These are phyloP conservation scores for Falco berigora DNA, from an alignment of 2,797 vertebrate genomes.

Conservation along the genomic window DNA sequence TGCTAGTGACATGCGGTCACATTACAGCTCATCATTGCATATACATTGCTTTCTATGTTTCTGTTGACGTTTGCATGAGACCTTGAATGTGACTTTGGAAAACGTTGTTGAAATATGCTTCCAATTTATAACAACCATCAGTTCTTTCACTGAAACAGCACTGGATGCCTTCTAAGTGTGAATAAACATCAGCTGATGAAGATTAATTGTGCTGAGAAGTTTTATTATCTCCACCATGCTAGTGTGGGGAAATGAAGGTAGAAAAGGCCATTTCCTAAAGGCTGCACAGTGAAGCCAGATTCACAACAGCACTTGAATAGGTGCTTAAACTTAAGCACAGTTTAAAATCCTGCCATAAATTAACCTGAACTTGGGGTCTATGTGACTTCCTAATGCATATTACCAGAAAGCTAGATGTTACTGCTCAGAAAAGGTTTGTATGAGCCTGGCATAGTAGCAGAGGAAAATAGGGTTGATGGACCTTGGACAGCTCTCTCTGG, in stretches of 20 bases:
- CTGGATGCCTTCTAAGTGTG: not conserved
- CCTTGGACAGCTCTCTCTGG: not conserved
- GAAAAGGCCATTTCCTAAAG: not conserved
- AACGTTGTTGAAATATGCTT: not conserved
- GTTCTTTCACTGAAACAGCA: not conserved
- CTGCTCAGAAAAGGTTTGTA: not conserved
- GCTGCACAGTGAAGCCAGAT: not conserved
- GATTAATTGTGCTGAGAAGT: not conserved
- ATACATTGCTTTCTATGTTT: not conserved
- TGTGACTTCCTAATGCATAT: not conserved
- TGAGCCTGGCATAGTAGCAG: not conserved
- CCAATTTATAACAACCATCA: not conserved
- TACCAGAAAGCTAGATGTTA: not conserved
- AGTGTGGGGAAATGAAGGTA: not conserved
- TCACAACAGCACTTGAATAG: not conserved
- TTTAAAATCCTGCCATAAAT: not conserved
- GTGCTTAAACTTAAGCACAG: not conserved
- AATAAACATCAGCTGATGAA: not conserved
- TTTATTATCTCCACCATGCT: not conserved
- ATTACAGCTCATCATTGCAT: not conserved
- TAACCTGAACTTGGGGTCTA: not conserved
- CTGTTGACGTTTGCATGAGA: not conserved
- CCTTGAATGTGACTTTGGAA: not conserved
- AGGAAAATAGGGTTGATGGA: not conserved
- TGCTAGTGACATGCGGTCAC: not conserved